phyloP scores from a whole-genome alignment of 92 coral and sea anemone genomes.

The Porites cylindrica region DNA sequence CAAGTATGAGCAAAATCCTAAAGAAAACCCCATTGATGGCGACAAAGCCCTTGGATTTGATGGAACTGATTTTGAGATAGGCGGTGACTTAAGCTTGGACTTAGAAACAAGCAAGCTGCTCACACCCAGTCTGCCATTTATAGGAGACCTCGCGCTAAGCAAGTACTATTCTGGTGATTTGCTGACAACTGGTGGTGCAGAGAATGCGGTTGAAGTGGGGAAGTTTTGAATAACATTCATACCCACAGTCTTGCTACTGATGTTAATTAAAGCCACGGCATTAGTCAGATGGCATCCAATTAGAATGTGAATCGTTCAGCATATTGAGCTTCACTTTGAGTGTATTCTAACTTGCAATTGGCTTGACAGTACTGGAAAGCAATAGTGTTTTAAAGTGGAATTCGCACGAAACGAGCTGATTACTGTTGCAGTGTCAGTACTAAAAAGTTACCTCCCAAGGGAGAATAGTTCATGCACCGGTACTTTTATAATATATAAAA shows the following conservation, averaged over 20 bases:
- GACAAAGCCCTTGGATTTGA: conserved; percentile 41
- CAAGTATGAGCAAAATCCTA: conserved; percentile 35
- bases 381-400: too few species aligned
- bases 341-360: too few species aligned
- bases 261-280: too few species aligned
- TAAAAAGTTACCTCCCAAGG: too few species aligned
- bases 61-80: conserved; percentile 35
- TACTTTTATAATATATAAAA: too few species aligned
- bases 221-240: background rate
- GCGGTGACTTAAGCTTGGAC: conserved; percentile 57
- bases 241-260: background rate
- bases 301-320: too few species aligned
- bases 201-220: conserved; percentile 46
- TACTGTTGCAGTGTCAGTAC: too few species aligned
- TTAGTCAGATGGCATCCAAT: too few species aligned
- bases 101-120: conserved; percentile 82
- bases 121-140: conserved; percentile 90
- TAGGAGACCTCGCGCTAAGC: conserved; percentile 83
- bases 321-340: too few species aligned
- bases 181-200: conserved; percentile 51
- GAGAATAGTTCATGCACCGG: too few species aligned
- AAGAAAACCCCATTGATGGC: conserved; percentile 10
- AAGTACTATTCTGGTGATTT: conserved; percentile 74
- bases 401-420: too few species aligned
- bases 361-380: too few species aligned